phyloP scores from a whole-genome alignment of 2,113 vertebrate species.

The Phainopepla nitens region DNA sequence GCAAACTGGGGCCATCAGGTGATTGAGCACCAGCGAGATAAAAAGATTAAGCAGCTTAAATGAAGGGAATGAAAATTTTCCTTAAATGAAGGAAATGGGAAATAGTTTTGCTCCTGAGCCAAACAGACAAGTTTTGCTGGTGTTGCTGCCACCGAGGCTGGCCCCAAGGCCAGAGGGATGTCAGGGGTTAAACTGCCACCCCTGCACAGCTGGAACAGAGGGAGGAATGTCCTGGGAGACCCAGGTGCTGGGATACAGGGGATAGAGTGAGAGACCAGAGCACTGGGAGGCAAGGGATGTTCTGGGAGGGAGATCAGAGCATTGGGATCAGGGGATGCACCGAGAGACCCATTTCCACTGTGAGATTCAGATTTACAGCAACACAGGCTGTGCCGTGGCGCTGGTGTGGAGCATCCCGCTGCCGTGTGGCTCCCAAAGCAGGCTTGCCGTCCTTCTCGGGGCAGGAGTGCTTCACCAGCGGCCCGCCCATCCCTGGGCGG shows the following conservation, averaged over 20 bases:
- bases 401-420: background rate
- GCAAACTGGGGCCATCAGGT: background rate
- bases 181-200: background rate
- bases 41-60: background rate
- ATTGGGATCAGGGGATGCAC: background rate
- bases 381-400: background rate
- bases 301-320: background rate
- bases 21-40: rapidly evolving
- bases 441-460: rapidly evolving
- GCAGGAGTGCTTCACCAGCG: background rate
- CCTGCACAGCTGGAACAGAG: too few relatives aligned
- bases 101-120: background rate
- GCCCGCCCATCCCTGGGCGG: background rate
- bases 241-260: background rate
- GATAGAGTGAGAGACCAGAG: background rate
- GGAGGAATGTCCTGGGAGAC: background rate
- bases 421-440: background rate
- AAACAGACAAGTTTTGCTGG: background rate
- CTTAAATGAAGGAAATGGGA: background rate
- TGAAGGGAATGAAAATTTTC: rapidly evolving
- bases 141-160: background rate
- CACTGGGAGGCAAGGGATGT: background rate
- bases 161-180: background rate
- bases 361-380: rapidly evolving
- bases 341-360: rapidly evolving